A percentile compares a stretch with the other conserved stretches of the same genome.
Conservation (phyloP, 2,888 invertebrate genomes). For the Oxyteleia sp. region DNA sequence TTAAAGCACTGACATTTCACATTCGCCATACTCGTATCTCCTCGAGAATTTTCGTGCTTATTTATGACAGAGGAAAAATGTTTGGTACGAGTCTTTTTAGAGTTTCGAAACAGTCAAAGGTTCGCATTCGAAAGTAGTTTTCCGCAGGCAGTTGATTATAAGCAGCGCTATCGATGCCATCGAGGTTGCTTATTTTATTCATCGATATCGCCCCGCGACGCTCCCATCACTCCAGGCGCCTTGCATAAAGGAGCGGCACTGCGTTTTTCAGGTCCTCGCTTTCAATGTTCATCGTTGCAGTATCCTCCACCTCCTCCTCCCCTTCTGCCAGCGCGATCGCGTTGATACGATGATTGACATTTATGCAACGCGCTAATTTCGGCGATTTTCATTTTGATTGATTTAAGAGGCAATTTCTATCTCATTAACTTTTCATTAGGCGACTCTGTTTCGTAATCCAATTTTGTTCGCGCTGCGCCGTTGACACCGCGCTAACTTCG, state of each 20-base stretch:
- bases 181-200: constrained; percentile 38
- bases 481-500: too few species aligned
- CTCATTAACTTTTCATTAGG: constrained; percentile 29
- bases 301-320: too few species aligned
- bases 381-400: constrained; percentile 31
- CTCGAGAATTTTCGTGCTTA: neutral
- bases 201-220: constrained; percentile 18
- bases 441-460: constrained; percentile 46
- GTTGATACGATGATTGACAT: constrained; percentile 4
- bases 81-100: neutral
- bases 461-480: constrained; percentile 55
- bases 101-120: constrained; percentile 19
- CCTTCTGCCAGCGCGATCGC: too few species aligned
- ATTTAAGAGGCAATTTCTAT: constrained; percentile 32
- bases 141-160: constrained; percentile 24
- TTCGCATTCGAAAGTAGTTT: constrained; percentile 16
- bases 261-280: constrained; percentile 12
- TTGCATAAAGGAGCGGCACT: constrained; percentile 30
- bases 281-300: constrained; percentile 1
- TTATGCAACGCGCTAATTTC: neutral
- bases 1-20: too few species aligned
- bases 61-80: neutral
- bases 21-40: too few species aligned
- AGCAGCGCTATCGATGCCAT: constrained; percentile 20
- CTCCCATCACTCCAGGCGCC: neutral